These are phyloP conservation scores for Aleiodes testaceus DNA, from an alignment of 2,888 invertebrate genomes.

Conservation along the genomic window DNA sequence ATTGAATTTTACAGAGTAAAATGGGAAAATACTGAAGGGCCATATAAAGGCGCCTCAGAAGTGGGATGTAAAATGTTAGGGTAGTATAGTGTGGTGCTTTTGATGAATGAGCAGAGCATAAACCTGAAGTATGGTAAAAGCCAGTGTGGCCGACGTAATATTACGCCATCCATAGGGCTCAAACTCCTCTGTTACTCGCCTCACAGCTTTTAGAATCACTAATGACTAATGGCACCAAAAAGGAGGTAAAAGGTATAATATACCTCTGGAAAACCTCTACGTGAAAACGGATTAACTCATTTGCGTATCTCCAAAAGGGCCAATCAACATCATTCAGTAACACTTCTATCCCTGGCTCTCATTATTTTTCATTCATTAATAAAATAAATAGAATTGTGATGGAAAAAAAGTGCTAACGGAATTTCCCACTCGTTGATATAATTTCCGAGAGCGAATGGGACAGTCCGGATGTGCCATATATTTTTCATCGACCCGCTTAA, in stretches of 20 bases:
- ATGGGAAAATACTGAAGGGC: constrained; percentile 25
- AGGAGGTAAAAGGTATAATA: constrained; percentile 29
- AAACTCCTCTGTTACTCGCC: constrained; percentile 23
- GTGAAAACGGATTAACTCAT: constrained; percentile 30
- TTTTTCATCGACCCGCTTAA: constrained; percentile 51
- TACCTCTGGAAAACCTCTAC: constrained; percentile 24
- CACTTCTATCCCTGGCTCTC: constrained; percentile 2
- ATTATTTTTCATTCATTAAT: no score
- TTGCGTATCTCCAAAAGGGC: constrained; percentile 21
- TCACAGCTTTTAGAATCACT: constrained; percentile 68
- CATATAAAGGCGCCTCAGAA: constrained; percentile 26
- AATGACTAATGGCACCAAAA: constrained; percentile 70
- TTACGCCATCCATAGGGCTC: constrained; percentile 56
- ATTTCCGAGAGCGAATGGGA: constrained; percentile 36
- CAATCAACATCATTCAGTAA: constrained; percentile 16
- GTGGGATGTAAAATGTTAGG: constrained; percentile 31
- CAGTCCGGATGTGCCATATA: constrained; percentile 43
- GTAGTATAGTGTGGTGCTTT: constrained; percentile 54
- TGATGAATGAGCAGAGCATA: constrained; percentile 70
- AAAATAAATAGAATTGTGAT: background rate
- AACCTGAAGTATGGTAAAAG: constrained; percentile 71
- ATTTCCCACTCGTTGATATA: constrained; percentile 23
- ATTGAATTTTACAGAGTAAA: constrained; percentile 14
- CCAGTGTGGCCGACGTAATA: constrained; percentile 65
- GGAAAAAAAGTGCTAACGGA: constrained; percentile 12